Evolutionary conservation across 2,797 vertebrate species (phyloP).

Genomic region (Clarias pachynema): DNA sequence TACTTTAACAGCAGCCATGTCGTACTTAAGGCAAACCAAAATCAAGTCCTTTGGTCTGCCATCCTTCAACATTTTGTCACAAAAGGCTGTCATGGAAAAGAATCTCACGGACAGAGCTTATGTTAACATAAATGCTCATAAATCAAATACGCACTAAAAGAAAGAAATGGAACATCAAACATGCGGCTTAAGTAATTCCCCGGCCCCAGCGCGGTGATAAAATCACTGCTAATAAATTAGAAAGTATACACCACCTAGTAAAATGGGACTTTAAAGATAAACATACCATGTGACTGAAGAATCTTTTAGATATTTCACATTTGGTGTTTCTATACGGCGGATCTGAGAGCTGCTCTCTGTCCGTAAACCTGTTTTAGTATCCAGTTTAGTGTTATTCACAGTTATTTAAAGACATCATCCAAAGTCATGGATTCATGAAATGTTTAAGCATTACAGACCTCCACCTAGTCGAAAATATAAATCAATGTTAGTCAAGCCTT

Average conservation of each 20-base stretch:
- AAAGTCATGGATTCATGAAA: not conserved
- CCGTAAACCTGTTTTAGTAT: conserved; percentile 8
- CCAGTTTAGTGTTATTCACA: not conserved
- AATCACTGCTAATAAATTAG: conserved; percentile 14
- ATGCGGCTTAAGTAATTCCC: conserved; percentile 27
- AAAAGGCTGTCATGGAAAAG: conserved; percentile 74
- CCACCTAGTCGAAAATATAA: not conserved
- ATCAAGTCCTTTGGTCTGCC: conserved; percentile 71
- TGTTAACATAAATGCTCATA: conserved; percentile 75
- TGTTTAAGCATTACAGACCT: not conserved
- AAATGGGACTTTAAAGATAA: not conserved
- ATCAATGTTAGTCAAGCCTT: too few relatives aligned
- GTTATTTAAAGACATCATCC: not conserved
- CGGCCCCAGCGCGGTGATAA: conserved; percentile 10
- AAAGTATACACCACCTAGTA: not conserved
- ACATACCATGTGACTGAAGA: not conserved
- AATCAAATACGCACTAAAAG: conserved; percentile 70
- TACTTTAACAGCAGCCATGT: conserved; percentile 57
- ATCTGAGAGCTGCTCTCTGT: conserved; percentile 24
- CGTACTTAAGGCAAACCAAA: conserved; percentile 66
- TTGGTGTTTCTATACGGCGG: conserved; percentile 2
- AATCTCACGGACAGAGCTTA: conserved; percentile 71
- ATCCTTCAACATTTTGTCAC: conserved; percentile 74
- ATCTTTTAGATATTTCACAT: not conserved
- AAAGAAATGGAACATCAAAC: conserved; percentile 48